Conservation (phyloP, 2,797 vertebrate species). For the Leontocebus nigricollis region DNA sequence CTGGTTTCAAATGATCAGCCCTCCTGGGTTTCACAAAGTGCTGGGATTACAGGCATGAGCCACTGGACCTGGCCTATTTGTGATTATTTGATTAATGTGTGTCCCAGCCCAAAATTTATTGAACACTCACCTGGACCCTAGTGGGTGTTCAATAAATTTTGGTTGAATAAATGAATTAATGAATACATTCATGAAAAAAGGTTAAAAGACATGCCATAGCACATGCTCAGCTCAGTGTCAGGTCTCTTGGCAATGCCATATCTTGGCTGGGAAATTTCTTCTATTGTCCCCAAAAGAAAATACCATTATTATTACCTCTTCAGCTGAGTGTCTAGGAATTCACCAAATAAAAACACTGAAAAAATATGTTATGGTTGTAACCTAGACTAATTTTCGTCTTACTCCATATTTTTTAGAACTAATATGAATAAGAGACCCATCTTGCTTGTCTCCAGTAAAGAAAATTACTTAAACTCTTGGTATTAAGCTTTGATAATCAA, state of each 20-base stretch:
- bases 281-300: not conserved
- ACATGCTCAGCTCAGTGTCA: not conserved
- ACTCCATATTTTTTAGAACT: not conserved
- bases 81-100: not conserved
- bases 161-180: not conserved
- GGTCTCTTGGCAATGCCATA: not conserved
- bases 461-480: slow-evolving; percentile 10
- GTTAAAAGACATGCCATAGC: not conserved
- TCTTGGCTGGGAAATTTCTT: not conserved
- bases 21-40: not conserved
- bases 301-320: not conserved
- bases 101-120: not conserved
- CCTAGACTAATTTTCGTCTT: not conserved
- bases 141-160: not conserved
- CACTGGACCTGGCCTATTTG: not conserved
- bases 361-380: not conserved
- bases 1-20: not conserved
- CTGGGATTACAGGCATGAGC: not conserved
- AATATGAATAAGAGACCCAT: not conserved
- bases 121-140: not conserved
- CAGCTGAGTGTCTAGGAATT: not conserved
- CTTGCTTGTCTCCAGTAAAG: not conserved
- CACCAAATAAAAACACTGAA: not conserved
- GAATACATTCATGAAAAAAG: not conserved
- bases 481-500: not conserved